Evolutionary conservation across 2,888 invertebrate genomes (phyloP), one percentile per base, ranked within the genome.

Genomic region (Nomada fucata): DNA sequence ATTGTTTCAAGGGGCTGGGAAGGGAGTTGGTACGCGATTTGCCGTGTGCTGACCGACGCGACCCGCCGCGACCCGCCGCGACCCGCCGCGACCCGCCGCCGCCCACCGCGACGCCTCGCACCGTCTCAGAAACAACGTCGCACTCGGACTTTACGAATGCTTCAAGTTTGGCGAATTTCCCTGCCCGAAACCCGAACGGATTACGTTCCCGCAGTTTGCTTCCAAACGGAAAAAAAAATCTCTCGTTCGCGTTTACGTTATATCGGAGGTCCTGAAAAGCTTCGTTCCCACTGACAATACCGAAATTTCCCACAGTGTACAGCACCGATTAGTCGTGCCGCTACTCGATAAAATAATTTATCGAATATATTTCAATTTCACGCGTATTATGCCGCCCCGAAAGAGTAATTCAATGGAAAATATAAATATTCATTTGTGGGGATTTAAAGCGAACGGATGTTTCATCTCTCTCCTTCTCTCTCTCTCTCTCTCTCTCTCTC

Each of bases 361-460:
- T 93, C 91, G 92, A 92, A 92, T 93, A 93, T 93, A 92, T 93
- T 92, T 92, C 93, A 93, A 93, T 93, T 92, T 92, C 92, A 91
- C 91, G 91, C 91, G 90, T 92, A 93, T 92, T 93, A 93, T 93
- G 92, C 91, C 90, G 89, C 88, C 89, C 89, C 91, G 90, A 92
- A 93, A 93, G 93, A 92, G 93, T 92, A 92, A 93, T 93, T 93
- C 93, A 93, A 93, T 93, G 92, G 93, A 92, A 93, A 93, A 92
- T 93, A 93, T 93, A 93, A 93, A 93, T 93, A 93, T 93, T 93
- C 93, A 93, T 93, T 93, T 92, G 92, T 79, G 88, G 84, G 86
- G 87, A 87, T 83, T 88, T 87, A 89, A 90, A 92, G 90, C 90
- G 89, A 84, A 88, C 89, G 90, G 88, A 87, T 86, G 86, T 83